Evolutionary conservation across 2,888 invertebrate genomes (phyloP).

Genomic region (Stegophylla sp.): DNA sequence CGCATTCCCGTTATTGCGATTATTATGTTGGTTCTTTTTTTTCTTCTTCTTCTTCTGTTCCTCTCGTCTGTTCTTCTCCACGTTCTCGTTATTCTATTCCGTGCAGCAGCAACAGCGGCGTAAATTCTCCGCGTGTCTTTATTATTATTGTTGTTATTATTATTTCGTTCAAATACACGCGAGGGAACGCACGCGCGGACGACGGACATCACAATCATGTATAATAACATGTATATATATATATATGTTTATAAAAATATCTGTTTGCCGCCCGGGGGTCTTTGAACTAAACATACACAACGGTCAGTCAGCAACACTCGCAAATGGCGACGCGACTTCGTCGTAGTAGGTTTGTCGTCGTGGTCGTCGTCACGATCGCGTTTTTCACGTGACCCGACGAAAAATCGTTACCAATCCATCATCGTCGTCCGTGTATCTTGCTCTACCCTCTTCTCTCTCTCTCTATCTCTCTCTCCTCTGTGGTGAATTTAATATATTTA

Average conservation of each 20-base stretch:
- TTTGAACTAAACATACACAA: conserved; percentile 55
- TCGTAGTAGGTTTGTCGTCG: background rate
- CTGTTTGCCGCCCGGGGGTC: conserved; percentile 28
- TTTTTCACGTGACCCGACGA: conserved; percentile 13
- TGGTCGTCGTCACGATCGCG: conserved; percentile 37
- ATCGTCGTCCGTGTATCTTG: background rate
- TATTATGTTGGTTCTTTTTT: conserved; percentile 28
- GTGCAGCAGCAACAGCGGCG: background rate
- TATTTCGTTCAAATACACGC: conserved; percentile 31
- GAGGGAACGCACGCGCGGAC: conserved; percentile 5
- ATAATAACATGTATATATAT: no score
- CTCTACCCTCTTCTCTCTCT: background rate
- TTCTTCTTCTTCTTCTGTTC: background rate
- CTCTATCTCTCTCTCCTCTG: no score
- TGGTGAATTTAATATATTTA: background rate
- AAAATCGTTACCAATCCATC: conserved; percentile 47
- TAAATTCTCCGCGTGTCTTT: conserved; percentile 6
- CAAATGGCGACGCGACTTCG: background rate
- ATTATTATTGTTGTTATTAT: background rate
- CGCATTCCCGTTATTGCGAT: conserved; percentile 52
- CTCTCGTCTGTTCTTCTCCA: background rate
- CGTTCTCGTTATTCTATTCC: background rate
- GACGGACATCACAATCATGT: background rate
- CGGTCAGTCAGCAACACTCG: background rate
- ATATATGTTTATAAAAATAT: background rate